Conservation (phyloP, 2,797 vertebrate species). For the Mus minutoides region DNA sequence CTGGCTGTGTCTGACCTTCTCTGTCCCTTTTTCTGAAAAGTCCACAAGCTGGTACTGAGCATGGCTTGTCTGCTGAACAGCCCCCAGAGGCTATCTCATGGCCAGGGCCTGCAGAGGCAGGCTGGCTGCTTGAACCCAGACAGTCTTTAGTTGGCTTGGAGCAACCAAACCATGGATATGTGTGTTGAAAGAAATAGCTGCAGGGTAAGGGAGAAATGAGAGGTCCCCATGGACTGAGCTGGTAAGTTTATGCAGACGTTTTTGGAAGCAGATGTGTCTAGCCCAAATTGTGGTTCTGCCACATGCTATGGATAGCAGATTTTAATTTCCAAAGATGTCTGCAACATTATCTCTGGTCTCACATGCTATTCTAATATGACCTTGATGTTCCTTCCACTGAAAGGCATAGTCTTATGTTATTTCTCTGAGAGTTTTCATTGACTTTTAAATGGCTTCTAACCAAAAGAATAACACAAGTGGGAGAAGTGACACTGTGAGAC, state of each 20-base stretch:
- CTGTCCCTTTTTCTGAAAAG: slow-evolving; percentile 58
- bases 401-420: background rate
- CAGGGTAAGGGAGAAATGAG: background rate
- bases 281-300: background rate
- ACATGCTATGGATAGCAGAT: background rate
- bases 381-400: background rate
- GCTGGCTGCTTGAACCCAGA: background rate
- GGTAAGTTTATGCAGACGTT: background rate
- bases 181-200: background rate
- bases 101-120: background rate
- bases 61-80: slow-evolving; percentile 25
- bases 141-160: background rate
- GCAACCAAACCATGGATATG: background rate
- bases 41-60: slow-evolving; percentile 39
- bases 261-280: background rate
- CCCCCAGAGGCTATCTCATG: background rate
- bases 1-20: slow-evolving; percentile 58
- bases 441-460: background rate
- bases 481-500: background rate
- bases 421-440: background rate
- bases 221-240: background rate
- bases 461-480: background rate
- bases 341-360: background rate
- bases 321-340: slow-evolving; percentile 13
- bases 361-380: background rate